Percentiles rank a stretch among this genome's conserved stretches.
phyloP scores from a whole-genome alignment of 2,113 vertebrate genomes.

The Clinocottus analis region DNA sequence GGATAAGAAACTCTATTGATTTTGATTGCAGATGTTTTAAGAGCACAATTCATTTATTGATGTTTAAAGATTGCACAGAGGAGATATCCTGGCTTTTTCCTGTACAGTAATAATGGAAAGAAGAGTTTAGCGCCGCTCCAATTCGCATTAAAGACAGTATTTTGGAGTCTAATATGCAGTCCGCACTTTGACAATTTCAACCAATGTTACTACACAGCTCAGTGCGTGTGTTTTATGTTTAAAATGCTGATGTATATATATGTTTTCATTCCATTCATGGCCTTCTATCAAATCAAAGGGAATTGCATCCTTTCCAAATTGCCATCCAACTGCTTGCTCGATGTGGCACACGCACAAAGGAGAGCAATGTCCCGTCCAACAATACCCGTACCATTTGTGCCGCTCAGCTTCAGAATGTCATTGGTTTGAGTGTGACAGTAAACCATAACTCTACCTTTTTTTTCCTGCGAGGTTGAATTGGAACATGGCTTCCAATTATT shows the following conservation, averaged over 20 bases:
- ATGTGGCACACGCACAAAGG: conserved; percentile 79
- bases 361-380: conserved; percentile 80
- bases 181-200: conserved; percentile 38
- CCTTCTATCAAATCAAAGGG: conserved; percentile 78
- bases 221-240: conserved; percentile 46
- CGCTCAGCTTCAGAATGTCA: conserved; percentile 80
- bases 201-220: conserved; percentile 44
- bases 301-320: conserved; percentile 76
- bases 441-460: conserved; percentile 75
- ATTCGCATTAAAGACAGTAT: not conserved
- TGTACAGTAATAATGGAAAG: not conserved
- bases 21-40: conserved; percentile 2
- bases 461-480: conserved; percentile 55
- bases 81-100: not conserved
- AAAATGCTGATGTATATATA: conserved; percentile 60
- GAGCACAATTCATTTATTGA: conserved; percentile 9
- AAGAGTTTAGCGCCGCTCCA: not conserved
- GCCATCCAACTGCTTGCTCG: conserved; percentile 69
- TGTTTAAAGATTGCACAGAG: conserved; percentile 3
- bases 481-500: conserved; percentile 82
- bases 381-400: conserved; percentile 80
- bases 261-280: conserved; percentile 58
- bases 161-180: conserved; percentile 29
- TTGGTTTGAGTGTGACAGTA: conserved; percentile 82
- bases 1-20: not conserved